Evolutionary conservation across 53 echinoderm and acorn worm species (phyloP), one percentile per base, ranked within the genome.

Genomic region (Glandiceps talaboti): DNA sequence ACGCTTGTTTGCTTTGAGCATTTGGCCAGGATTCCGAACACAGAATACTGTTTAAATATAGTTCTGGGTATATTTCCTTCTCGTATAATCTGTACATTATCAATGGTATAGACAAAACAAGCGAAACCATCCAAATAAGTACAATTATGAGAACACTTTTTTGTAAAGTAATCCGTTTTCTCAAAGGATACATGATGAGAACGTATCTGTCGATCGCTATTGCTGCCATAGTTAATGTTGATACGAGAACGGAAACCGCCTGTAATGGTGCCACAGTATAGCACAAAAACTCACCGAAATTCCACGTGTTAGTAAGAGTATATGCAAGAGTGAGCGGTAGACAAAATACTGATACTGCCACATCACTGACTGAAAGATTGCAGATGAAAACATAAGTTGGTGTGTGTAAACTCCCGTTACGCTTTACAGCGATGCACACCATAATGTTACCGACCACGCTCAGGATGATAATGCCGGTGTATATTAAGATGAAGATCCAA

Each of bases 361-460:
- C 84, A 77, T 96, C 96, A 14, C 92, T 92, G 26, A 89, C 83
- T 1, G 96, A 92, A 77, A 92, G 96, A 76, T 91, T 96, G 30
- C 92, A 90, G 30, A 96, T 80, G 76, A 96, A 96, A 83, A 96
- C 92, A 81, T 96, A 92, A 30, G 96, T 96, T 28, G 92, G 92
- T 14, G 87, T 91, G 27, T 92, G 87, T 88, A 97, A 85, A 74
- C 91, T 85, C 27, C 87, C 87, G 73, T 89, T 93, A 29, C 93
- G 81, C 31, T 87, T 83, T 28, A 97, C 93, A n/a, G 92, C 92
- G 77, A 91, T 83, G 76, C 93, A 91, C 33, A 97, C 96, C 0
- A 91, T 86, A 31, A 90, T 88, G 83, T 96, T 96, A 0, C 97
- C 97, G 26, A 91, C 45, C 25, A 97, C 75, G 26, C 92, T 88